Conservation (phyloP, 1,140 invertebrate species). For the Neotoxoptera formosana region DNA sequence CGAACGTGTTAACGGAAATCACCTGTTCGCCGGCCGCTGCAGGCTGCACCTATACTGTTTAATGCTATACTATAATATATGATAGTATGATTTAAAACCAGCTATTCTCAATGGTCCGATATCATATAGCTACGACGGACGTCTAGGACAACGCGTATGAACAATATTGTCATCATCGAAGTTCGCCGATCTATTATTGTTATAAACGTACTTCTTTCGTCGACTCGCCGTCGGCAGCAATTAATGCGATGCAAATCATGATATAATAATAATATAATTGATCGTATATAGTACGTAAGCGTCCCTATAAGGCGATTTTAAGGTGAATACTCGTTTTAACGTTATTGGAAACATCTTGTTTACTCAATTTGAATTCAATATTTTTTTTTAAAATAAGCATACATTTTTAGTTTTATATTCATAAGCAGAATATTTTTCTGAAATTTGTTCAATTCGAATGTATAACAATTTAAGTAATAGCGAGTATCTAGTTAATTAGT, state of each 20-base stretch:
- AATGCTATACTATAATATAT: neutral
- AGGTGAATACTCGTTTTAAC: too few species aligned
- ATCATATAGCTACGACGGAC: neutral
- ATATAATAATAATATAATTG: too few species aligned
- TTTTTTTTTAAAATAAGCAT: too few species aligned
- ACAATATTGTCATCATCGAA: neutral
- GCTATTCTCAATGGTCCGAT: neutral
- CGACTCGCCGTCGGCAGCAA: too few species aligned
- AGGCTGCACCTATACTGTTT: neutral
- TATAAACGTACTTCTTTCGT: neutral
- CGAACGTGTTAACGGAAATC: neutral
- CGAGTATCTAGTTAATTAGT: neutral
- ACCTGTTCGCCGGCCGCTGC: neutral
- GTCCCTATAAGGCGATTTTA: too few species aligned
- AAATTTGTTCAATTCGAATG: too few species aligned
- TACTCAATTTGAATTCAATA: too few species aligned
- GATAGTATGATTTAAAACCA: neutral
- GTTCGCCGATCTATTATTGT: neutral
- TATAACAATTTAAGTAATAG: neutral
- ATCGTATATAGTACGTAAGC: too few species aligned
- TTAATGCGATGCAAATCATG: too few species aligned
- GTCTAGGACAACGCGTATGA: neutral
- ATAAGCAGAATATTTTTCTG: too few species aligned
- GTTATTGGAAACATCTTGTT: too few species aligned
- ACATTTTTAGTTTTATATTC: too few species aligned